Percentiles rank a stretch among this genome's conserved stretches.
These are phyloP conservation scores for Neopelma chrysocephalum DNA, from an alignment of 2,797 vertebrate genomes.

Conservation along the genomic window DNA sequence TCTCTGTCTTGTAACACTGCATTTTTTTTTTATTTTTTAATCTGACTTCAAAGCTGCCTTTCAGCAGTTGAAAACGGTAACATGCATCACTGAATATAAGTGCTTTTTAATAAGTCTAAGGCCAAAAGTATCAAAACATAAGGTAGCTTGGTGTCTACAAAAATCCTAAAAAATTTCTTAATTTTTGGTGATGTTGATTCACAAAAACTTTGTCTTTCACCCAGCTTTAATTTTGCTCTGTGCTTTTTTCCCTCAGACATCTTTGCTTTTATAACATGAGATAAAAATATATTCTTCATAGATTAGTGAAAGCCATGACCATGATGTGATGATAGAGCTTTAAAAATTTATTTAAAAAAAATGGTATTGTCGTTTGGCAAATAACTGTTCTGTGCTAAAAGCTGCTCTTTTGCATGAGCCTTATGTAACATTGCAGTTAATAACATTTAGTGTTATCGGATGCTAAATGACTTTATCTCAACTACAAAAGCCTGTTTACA, in stretches of 20 bases:
- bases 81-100: background rate
- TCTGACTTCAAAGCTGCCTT: background rate
- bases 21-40: accelerated
- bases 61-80: background rate
- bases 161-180: background rate
- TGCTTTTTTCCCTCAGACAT: background rate
- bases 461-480: conserved; percentile 19
- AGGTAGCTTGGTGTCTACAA: background rate
- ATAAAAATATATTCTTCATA: background rate
- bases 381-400: background rate
- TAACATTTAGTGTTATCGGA: conserved; percentile 5
- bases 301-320: background rate
- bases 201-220: background rate
- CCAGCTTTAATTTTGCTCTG: background rate
- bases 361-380: background rate
- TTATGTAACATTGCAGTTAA: conserved; percentile 14
- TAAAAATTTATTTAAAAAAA: background rate
- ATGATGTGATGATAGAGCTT: background rate
- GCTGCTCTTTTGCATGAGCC: background rate
- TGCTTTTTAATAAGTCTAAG: background rate
- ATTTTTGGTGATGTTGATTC: background rate
- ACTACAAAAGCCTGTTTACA: conserved; percentile 43
- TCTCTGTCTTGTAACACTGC: background rate
- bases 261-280: background rate
- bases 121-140: background rate